These are phyloP conservation scores for Pseudanteris insignis DNA, from an alignment of 2,888 invertebrate species.

Conservation along the genomic window DNA sequence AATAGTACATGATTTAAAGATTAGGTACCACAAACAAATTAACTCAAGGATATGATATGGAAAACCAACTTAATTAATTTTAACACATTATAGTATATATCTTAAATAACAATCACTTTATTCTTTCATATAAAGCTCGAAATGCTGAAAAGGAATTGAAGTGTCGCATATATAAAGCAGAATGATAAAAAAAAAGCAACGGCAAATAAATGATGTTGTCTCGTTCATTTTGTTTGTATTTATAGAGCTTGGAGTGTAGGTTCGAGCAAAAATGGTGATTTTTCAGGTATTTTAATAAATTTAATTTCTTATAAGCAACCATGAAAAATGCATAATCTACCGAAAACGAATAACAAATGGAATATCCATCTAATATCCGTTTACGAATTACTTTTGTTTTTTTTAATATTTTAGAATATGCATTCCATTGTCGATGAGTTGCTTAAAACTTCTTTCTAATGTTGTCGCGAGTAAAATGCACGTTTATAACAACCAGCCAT, in stretches of 20 bases:
- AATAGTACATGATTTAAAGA: slow-evolving; percentile 59
- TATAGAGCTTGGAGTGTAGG: slow-evolving; percentile 47
- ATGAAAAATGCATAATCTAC: not conserved
- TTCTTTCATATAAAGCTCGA: slow-evolving; percentile 42
- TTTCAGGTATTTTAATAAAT: too few relatives aligned
- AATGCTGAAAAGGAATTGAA: slow-evolving; percentile 54
- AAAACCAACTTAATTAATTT: slow-evolving; percentile 49
- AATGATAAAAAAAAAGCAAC: slow-evolving; percentile 6
- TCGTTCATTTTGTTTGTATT: slow-evolving; percentile 12
- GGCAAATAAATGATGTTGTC: slow-evolving; percentile 8
- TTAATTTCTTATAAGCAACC: slow-evolving; percentile 1
- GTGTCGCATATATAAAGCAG: slow-evolving; percentile 5
- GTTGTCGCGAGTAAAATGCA: too few relatives aligned
- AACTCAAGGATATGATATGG: slow-evolving; percentile 49
- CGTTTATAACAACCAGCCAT: not conserved
- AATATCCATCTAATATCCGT: too few relatives aligned
- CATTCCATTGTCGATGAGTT: too few relatives aligned
- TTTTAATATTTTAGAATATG: too few relatives aligned
- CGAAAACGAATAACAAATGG: too few relatives aligned
- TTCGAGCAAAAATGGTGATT: not conserved
- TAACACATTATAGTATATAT: slow-evolving; percentile 46
- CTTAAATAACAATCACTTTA: slow-evolving; percentile 50
- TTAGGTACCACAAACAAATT: slow-evolving; percentile 51
- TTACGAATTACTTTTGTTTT: too few relatives aligned
- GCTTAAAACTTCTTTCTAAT: too few relatives aligned